phyloP scores from a whole-genome alignment of 1,140 invertebrate genomes.

The Papilio glaucus region DNA sequence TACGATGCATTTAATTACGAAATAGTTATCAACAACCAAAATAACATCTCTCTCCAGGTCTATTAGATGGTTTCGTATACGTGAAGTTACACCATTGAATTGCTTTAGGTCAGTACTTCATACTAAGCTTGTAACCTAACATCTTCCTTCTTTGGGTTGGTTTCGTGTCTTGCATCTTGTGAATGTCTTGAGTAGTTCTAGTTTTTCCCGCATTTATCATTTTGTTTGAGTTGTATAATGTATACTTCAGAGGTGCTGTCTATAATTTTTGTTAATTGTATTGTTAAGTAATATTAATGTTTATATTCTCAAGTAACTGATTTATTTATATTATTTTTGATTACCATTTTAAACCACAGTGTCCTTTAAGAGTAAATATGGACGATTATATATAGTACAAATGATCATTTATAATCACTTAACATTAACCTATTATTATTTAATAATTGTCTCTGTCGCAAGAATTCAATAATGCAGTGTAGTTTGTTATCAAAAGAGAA shows the following conservation, averaged over 20 bases:
- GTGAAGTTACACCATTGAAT: constrained; percentile 76
- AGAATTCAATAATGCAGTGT: not conserved
- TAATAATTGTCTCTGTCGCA: not conserved
- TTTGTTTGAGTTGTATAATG: not conserved
- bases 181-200: constrained; percentile 25
- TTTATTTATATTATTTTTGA: not conserved
- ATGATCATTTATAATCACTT: too few species aligned
- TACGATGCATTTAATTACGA: constrained; percentile 32
- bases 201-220: constrained; percentile 5
- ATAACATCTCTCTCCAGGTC: constrained; percentile 73
- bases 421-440: too few species aligned
- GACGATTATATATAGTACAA: too few species aligned
- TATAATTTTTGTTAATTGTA: not conserved
- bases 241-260: constrained; percentile 22
- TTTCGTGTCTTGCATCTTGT: constrained; percentile 38
- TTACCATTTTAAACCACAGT: too few species aligned
- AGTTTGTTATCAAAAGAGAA: not conserved
- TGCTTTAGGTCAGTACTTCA: constrained; percentile 78
- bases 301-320: not conserved
- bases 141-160: constrained; percentile 47
- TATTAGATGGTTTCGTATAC: constrained; percentile 75
- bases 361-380: too few species aligned
- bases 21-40: constrained; percentile 44
- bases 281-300: not conserved
- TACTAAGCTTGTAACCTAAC: constrained; percentile 57